Conservation (phyloP, 2,113 vertebrate genomes). For the Craseonycteris thonglongyai region DNA sequence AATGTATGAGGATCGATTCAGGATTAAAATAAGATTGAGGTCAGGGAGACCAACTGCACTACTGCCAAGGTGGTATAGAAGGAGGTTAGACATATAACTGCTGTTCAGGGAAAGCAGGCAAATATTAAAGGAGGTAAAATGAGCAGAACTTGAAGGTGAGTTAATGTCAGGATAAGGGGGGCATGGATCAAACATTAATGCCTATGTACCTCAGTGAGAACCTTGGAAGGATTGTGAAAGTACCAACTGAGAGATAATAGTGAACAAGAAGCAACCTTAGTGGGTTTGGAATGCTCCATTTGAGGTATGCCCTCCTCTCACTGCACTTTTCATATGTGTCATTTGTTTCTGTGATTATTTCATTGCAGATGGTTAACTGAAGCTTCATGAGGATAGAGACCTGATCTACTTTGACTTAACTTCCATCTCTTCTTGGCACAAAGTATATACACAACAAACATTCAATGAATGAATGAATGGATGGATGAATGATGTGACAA, state of each 20-base stretch:
- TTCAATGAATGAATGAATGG: no score
- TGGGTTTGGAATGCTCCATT: background rate
- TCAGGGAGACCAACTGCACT: background rate
- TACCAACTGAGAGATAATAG: background rate
- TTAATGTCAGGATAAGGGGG: background rate
- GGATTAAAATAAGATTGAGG: background rate
- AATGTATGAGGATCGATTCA: background rate
- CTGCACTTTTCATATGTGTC: background rate
- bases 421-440: background rate
- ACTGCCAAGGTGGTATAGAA: no score
- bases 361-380: background rate
- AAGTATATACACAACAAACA: background rate
- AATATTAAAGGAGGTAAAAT: background rate
- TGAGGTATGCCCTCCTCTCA: background rate
- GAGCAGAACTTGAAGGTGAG: background rate
- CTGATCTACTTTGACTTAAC: background rate
- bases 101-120: background rate
- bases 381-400: background rate
- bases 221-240: background rate
- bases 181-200: background rate
- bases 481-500: background rate
- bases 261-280: background rate
- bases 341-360: background rate
- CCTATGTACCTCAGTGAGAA: background rate
- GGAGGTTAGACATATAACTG: background rate